These are phyloP conservation scores for Pongo abelii DNA, from an alignment of 2,113 vertebrate species.

Conservation along the genomic window DNA sequence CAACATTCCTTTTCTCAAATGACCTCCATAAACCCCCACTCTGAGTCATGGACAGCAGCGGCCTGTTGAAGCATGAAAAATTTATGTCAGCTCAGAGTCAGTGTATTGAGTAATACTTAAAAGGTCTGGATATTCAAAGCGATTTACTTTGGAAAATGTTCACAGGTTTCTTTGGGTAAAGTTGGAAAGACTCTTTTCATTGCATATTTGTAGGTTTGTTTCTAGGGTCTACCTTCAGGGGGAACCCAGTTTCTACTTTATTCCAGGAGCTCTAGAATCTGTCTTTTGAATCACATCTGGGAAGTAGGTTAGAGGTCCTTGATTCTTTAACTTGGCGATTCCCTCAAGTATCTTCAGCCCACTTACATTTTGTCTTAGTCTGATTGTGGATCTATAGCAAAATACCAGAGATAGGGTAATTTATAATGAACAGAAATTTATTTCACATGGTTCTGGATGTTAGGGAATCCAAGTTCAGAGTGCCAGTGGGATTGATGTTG, in stretches of 20 bases:
- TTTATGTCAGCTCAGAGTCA: background rate
- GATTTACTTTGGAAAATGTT: background rate
- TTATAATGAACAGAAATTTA: background rate
- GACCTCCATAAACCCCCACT: background rate
- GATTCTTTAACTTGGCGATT: background rate
- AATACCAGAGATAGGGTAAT: background rate
- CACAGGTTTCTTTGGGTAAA: background rate
- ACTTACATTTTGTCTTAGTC: background rate
- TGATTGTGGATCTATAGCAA: background rate
- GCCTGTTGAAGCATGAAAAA: conserved; percentile 13
- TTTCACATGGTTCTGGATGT: background rate
- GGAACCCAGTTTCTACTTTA: background rate
- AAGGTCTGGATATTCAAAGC: background rate
- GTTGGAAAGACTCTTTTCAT: background rate
- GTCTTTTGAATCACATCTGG: background rate
- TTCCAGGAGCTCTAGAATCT: background rate
- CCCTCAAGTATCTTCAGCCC: background rate
- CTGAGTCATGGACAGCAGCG: background rate
- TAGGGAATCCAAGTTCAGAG: background rate
- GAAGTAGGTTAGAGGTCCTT: background rate
- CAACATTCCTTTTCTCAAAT: conserved; percentile 12
- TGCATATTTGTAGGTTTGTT: background rate
- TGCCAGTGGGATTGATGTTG: background rate
- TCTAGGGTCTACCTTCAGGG: background rate
- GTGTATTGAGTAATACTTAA: background rate